Evolutionary conservation across 2,888 invertebrate genomes (phyloP), one percentile per base, ranked within the genome.

Genomic region (Eupithecia subfuscata): DNA sequence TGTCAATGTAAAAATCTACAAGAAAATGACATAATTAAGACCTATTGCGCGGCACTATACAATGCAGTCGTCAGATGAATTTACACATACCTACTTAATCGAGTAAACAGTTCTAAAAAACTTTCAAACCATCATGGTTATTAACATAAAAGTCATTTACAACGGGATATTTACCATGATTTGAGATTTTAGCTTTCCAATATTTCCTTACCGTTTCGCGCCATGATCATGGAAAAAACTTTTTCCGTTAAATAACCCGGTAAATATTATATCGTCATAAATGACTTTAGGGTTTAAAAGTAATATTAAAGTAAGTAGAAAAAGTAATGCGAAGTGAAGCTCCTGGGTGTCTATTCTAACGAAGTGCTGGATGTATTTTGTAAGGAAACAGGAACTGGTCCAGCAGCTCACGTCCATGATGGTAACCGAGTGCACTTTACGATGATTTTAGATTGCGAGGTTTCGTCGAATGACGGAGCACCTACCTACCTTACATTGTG

Each of bases 381-480:
- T 88, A 79, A 78, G 78, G 83, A 86, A 88, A 25, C 60, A 11
- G 84, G 87, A 89, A 90, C 86, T 89, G 85, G 88, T 87, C 85
- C 87, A 86, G 88, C 89, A 56, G 89, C 91, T 92, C 92, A 90
- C 6, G 86, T 87, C 91, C 90, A 91, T 91, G 84, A 90, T 89
- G 89, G 89, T 89, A 89, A 87, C 88, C 90, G 90, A 89, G 87
- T 92, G 94, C 93, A 93, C 93, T 92, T 52, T 56, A 56, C 86
- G 92, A 91, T 90, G 90, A 91, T 90, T 90, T 90, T 92, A 93
- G 52, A 56, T 56, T 56, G 7, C 0, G 52, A 56, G 52, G 9
- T 22, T 22, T n/a, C 52, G 52, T 56, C 52, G 52, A 56, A 1
- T 11, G 22, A n/a, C 52, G 1, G 9, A 4, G 52, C 3, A 11